phyloP scores from a whole-genome alignment of 1,140 invertebrate genomes.

The Lepidurus couesii region DNA sequence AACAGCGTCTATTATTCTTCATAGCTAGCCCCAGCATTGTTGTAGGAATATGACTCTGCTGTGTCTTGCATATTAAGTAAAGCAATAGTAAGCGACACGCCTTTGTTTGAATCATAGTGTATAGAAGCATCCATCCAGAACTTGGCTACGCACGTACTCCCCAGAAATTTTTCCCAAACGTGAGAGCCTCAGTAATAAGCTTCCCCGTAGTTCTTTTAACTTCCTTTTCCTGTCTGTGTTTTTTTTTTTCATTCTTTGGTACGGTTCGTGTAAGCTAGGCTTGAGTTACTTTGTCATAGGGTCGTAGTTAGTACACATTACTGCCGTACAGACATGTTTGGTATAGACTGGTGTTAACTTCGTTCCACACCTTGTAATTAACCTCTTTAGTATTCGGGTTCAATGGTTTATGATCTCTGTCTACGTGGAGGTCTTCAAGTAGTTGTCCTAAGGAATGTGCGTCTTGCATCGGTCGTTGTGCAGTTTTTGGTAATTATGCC shows the following conservation, averaged over 20 bases:
- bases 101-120: not conserved
- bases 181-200: not conserved
- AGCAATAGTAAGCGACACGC: not conserved
- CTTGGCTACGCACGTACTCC: not conserved
- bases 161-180: not conserved
- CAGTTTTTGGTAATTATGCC: no score
- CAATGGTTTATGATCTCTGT: no score
- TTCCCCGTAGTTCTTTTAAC: not conserved
- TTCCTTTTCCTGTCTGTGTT: not conserved
- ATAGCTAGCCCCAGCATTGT: not conserved
- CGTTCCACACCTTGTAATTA: no score
- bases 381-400: no score
- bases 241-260: not conserved
- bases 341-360: no score
- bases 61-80: constrained; percentile 2
- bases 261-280: not conserved
- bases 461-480: no score
- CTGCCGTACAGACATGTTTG: no score
- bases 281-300: not conserved
- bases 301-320: not conserved
- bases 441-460: no score
- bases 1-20: not conserved
- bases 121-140: not conserved
- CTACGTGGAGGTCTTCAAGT: no score
- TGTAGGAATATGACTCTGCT: not conserved